Evolutionary conservation across 2,113 vertebrate species (phyloP).

Genomic region (Megalops atlanticus): DNA sequence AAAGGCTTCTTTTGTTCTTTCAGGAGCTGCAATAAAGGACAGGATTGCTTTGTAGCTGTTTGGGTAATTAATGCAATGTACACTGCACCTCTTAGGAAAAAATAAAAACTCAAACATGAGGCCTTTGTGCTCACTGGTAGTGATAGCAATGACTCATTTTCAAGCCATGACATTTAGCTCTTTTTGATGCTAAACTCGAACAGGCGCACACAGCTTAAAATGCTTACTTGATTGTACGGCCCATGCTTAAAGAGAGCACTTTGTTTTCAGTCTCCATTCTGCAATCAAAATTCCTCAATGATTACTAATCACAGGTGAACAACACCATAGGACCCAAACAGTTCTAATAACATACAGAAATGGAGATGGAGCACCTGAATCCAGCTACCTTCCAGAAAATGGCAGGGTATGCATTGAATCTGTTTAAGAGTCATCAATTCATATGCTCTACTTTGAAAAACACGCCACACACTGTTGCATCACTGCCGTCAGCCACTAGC

Average conservation of each 20-base stretch:
- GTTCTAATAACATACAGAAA: slow-evolving; percentile 5
- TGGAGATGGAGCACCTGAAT: too few relatives aligned
- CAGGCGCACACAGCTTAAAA: background rate
- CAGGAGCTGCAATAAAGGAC: background rate
- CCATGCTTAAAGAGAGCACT: background rate
- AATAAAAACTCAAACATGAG: background rate
- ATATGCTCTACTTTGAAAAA: too few relatives aligned
- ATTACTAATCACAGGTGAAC: background rate
- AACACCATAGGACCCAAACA: background rate
- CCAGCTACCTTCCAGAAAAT: too few relatives aligned
- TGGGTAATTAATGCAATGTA: background rate
- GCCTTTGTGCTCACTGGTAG: background rate
- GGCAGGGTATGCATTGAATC: too few relatives aligned
- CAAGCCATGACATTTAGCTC: background rate
- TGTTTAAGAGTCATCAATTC: too few relatives aligned
- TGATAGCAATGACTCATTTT: background rate
- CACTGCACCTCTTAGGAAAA: background rate
- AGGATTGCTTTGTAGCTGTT: background rate
- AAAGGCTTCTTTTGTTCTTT: background rate
- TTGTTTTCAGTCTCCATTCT: background rate
- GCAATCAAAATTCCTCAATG: background rate
- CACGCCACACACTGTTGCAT: too few relatives aligned
- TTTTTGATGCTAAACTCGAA: background rate
- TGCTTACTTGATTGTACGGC: background rate
- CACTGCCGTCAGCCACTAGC: too few relatives aligned